Conservation (phyloP, 2,888 invertebrate genomes). For the Parochlus steinenii region DNA sequence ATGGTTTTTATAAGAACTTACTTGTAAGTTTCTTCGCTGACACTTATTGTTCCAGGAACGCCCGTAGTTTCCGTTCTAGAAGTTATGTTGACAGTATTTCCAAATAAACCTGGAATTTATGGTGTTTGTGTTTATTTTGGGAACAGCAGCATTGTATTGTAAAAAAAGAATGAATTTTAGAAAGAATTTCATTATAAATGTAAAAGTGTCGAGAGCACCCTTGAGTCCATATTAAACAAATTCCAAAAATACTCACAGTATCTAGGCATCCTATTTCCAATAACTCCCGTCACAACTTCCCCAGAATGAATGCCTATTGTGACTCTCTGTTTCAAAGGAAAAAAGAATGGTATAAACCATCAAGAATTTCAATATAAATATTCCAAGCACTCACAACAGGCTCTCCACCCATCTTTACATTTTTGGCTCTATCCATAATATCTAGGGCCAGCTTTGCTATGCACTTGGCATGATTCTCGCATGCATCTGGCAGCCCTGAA, state of each 20-base stretch:
- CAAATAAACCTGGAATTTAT: too few species aligned
- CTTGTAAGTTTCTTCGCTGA: slow-evolving; percentile 84
- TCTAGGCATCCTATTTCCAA: slow-evolving; percentile 85
- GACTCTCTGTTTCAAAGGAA: slow-evolving; percentile 46
- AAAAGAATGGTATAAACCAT: slow-evolving; percentile 3
- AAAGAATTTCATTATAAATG: too few species aligned
- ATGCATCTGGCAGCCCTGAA: slow-evolving; percentile 83
- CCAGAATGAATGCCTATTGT: slow-evolving; percentile 91
- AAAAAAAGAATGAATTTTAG: not conserved
- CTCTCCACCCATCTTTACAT: slow-evolving; percentile 72
- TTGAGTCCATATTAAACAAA: too few species aligned
- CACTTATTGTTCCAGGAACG: slow-evolving; percentile 72
- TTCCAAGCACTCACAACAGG: slow-evolving; percentile 57
- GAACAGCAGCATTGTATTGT: slow-evolving; percentile 23
- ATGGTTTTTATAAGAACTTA: slow-evolving; percentile 28
- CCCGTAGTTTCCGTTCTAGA: slow-evolving; percentile 90
- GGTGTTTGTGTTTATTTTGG: too few species aligned
- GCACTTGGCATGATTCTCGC: slow-evolving; percentile 76
- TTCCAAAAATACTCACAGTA: too few species aligned
- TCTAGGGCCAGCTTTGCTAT: slow-evolving; percentile 81
- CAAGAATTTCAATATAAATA: slow-evolving; percentile 1
- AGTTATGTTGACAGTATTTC: slow-evolving; percentile 86
- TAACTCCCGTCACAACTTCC: slow-evolving; percentile 87
- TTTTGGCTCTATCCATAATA: slow-evolving; percentile 87
- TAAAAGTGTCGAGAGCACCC: too few species aligned